A percentile compares a stretch with the other conserved stretches of the same genome.
Evolutionary conservation across 35 echinoderm and acorn worm species (phyloP).

Genomic region (Eucidaris tribuloides): DNA sequence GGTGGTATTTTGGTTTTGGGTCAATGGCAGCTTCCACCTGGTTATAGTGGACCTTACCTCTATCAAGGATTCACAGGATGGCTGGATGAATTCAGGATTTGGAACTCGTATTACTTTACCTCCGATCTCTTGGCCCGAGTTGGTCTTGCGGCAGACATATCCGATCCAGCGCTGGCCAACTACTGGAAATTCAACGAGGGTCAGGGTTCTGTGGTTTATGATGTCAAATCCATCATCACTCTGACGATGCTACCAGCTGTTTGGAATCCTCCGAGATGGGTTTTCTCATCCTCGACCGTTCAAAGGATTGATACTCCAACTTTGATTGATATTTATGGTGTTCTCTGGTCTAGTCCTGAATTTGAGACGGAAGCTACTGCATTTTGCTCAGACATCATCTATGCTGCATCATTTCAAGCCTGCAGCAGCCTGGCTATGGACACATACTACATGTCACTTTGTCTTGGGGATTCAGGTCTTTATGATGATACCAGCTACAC

Average conservation of each 20-base stretch:
- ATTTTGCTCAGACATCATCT: constrained; percentile 27
- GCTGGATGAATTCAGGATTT: constrained; percentile 82
- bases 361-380: background rate
- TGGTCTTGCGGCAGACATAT: constrained; percentile 5
- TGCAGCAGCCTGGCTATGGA: constrained; percentile 6
- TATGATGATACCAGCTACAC: background rate
- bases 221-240: constrained; percentile 29
- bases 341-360: background rate
- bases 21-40: constrained; percentile 59
- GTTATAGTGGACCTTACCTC: constrained; percentile 17
- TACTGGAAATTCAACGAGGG: constrained; percentile 81
- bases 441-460: constrained; percentile 58
- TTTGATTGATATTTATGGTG: background rate
- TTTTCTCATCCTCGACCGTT: constrained; percentile 57
- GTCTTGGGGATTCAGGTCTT: constrained; percentile 49
- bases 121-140: constrained; percentile 20
- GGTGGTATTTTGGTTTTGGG: constrained; percentile 66
- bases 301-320: background rate
- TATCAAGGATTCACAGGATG: constrained; percentile 76
- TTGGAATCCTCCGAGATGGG: constrained; percentile 64
- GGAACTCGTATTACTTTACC: constrained; percentile 39
- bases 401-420: constrained; percentile 1
- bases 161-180: constrained; percentile 26
- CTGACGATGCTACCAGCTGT: constrained; percentile 29
- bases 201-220: constrained; percentile 55